Evolutionary conservation across 2,888 invertebrate species (phyloP), one percentile per base, ranked within the genome.

Genomic region (Brachynemurus nebulosus): DNA sequence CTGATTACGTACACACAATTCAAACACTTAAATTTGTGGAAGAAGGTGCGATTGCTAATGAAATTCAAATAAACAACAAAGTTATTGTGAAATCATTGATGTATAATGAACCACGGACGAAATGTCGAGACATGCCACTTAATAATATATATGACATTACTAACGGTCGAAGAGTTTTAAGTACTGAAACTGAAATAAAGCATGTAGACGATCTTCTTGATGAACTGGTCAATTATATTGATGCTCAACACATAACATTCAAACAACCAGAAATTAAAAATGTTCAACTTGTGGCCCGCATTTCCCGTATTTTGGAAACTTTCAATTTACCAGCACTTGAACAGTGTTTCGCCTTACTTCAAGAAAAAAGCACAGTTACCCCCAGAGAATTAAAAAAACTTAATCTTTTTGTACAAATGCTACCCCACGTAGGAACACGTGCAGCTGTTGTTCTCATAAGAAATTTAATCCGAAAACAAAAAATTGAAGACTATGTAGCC

Each of bases 391-490:
- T 48, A 14, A 40, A 41, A 37, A 40, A 21, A 23, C 19, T 48
- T 38, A 56, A 59, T 14, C 49, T 70, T 17, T 70, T 67, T 50
- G 53, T 67, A 42, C 58, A 63, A 45, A 53, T 69, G 42, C 47
- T 71, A n/a, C 67, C 70, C 2, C 57, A 65, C 46, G 60, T 68
- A 17, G 71, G 71, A 11, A 68, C 69, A 4, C 52, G 57, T 30
- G 63, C 64, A 3, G 58, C 65, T 0, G 58, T 60, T 23, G 50
- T 59, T 17, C 64, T 69, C 39, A 60, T 64, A 8, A 55, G 58
- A 43, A 58, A 65, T 42, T 49, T 66, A 4, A 55, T 70, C 2
- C 56, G 55, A 12, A 50, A 57, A 5, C 54, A 58, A 17, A 55
- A 58, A 45, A 52, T 68, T 2, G 51, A 58, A 6, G 58, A 59